Evolutionary conservation across 1,140 invertebrate genomes (phyloP).

Genomic region (Drusus annulatus): DNA sequence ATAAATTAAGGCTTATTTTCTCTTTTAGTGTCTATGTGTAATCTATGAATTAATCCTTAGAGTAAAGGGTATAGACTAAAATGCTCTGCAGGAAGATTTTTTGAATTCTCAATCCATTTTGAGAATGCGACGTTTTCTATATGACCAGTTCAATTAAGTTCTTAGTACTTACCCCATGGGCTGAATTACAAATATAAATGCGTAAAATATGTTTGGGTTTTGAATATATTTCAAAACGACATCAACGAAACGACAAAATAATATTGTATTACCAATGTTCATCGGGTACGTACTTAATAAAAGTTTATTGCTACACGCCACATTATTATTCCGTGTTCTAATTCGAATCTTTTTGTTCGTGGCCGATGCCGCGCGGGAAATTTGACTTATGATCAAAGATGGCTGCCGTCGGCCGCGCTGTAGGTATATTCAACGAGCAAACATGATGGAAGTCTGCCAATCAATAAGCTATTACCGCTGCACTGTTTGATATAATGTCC

Average conservation of each 20-base stretch:
- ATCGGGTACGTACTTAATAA: background rate
- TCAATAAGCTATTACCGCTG: slow-evolving; percentile 34
- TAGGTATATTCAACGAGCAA: slow-evolving; percentile 12
- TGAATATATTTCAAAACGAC: background rate
- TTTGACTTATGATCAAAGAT: slow-evolving; percentile 48
- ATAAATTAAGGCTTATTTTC: no score
- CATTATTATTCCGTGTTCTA: background rate
- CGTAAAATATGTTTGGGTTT: no score
- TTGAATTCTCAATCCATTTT: slow-evolving; percentile 15
- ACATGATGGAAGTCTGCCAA: slow-evolving; percentile 47
- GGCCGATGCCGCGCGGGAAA: slow-evolving; percentile 18
- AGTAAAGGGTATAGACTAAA: slow-evolving; percentile 11
- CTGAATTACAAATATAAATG: background rate
- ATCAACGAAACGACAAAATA: background rate
- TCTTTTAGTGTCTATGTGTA: no score
- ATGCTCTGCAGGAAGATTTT: background rate
- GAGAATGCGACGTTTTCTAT: slow-evolving; percentile 30
- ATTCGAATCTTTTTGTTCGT: background rate
- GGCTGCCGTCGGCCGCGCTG: slow-evolving; percentile 20
- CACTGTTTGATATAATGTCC: slow-evolving; percentile 29
- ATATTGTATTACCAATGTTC: background rate
- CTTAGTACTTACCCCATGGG: background rate
- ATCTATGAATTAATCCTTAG: no score
- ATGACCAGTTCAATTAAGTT: background rate
- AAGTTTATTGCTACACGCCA: background rate